phyloP scores from a whole-genome alignment of 2,113 vertebrate species.

The Cavia porcellus region DNA sequence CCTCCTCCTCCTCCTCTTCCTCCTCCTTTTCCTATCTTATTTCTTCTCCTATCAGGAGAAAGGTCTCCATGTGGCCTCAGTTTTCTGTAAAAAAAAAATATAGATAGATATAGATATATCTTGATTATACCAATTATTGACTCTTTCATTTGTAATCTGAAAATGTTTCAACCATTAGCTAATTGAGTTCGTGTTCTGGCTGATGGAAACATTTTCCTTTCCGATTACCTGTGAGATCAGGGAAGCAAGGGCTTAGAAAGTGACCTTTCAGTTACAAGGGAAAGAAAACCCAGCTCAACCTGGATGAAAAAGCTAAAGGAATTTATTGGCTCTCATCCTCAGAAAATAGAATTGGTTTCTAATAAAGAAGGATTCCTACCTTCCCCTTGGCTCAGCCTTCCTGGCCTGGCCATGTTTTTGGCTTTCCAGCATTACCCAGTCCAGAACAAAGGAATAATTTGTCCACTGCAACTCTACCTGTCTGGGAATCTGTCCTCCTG shows the following conservation, averaged over 20 bases:
- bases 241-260: neutral
- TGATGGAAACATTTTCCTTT: neutral
- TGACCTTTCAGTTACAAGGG: neutral
- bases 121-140: neutral
- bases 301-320: neutral
- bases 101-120: no score
- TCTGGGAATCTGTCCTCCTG: neutral
- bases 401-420: neutral
- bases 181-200: slow-evolving; percentile 44
- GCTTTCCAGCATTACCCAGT: neutral
- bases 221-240: neutral
- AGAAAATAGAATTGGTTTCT: neutral
- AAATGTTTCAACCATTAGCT: slow-evolving; percentile 17
- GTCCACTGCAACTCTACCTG: rapidly evolving
- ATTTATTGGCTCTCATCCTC: neutral
- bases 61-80: no score
- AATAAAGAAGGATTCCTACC: neutral
- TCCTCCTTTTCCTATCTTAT: no score
- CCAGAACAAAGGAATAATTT: neutral
- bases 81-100: no score
- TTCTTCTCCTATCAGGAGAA: no score
- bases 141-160: neutral
- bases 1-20: no score
- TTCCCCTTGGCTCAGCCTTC: neutral
- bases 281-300: neutral